Base-by-base conservation (phyloP, 37 sponge, comb jelly and placozoan genomes). In the Bolinopsis microptera region DNA sequence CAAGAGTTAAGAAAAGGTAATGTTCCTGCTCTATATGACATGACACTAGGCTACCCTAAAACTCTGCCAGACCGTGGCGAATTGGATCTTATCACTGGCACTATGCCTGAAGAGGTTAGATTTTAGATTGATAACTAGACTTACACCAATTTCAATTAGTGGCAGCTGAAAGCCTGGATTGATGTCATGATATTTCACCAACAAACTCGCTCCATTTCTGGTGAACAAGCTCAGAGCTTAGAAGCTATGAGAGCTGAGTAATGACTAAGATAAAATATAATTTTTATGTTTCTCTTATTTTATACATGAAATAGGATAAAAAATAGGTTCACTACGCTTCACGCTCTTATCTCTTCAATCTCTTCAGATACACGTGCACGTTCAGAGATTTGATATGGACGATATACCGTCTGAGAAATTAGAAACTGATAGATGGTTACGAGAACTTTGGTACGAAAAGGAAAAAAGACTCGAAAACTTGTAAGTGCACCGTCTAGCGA, bases 1-100 rank as follows among this genome's bases (percentile, higher is more conserved):
- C 27, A 94, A 39, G 94, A 93, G 31, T 61, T 96, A 27, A 69
- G 92, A 34, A 93, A 95, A 36, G 90, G 88, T 21, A 76, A 35
- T 5, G 32, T 38, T 0, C 69, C 93, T 32, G 90, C 90, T 3
- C 34, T 86, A 0, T 86, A 86, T 86, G 94, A 94, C 61, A 83
- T 94, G 38, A 94, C 94, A 8, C 37, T 94, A 34, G 94, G 69
- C 0, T 94, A 94, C 34, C 94, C 94, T 26, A 75, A 75, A 27
- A 94, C 80, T 37, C 39, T 86, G 0, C 88, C 88, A 1, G 34
- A 61, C 39, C 22, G 94, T 3, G 80, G 80, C 0, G 68, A 75
- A 67, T 39, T 86, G 90, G 76, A 75, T 32, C 1, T 94, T 23
- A 1, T 94, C 30, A 32, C 69, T 9, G 94, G 94, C 69, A 38